Base-by-base conservation (phyloP, 2,797 vertebrate genomes). In the Acrocephalus scirpaceus region DNA sequence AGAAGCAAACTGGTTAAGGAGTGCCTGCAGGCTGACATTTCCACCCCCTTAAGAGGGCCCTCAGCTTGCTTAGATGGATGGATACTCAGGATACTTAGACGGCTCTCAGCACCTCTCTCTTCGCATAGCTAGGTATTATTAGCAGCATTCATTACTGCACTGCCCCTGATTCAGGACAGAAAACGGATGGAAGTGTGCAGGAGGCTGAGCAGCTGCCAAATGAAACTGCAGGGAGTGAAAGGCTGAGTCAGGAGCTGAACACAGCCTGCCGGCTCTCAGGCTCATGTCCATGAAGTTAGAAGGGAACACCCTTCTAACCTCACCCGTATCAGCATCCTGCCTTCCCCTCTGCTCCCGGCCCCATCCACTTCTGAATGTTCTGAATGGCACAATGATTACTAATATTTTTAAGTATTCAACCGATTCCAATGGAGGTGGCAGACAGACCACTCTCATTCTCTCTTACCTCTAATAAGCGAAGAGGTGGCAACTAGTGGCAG, bases 391-490 rank as follows among this genome's bases (percentile, higher is more conserved):
- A 22, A 29, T 0, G 21, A 9, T 44, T 48, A 71, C 16, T n/a
- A 21, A 8, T 17, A 45, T 19, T 71, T 73, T 51, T 4, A 42
- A 62, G 18, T 27, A 64, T 13, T 44, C 44, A 3, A 0, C 18
- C 57, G 38, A 8, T 27, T 58, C 36, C 40, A 50, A 0, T 2
- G 32, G 73, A 66, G n/a, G 32, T 17, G 32, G 21, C 60, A 50
- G 34, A 12, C 53, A 44, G 40, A 60, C 23, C 16, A 7, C 42
- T 65, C 54, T 47, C 27, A 5, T 32, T 45, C 29, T 26, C 20
- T 16, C 13, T 7, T 16, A 12, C 20, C 32, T 36, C 27, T 13
- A 15, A 5, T 10, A n/a, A 0, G 5, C 2, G 3, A 48, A 22
- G 25, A 75, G n/a, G 38, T 10, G 13, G n/a, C 30, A 45, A 34